phyloP scores from a whole-genome alignment of 2,113 vertebrate species.

The Chrysemys picta region DNA sequence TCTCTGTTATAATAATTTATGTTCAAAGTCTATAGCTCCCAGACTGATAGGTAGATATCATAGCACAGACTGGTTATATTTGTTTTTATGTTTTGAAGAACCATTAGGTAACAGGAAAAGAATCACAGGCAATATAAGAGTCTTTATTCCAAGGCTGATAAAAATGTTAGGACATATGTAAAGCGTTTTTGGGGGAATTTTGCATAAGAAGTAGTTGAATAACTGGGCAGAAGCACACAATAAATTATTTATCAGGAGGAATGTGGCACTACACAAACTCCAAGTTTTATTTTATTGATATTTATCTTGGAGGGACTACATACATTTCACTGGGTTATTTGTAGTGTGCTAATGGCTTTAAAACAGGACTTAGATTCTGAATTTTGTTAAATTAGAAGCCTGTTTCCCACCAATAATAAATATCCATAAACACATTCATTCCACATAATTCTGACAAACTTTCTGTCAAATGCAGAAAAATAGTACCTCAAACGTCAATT shows the following conservation, averaged over 20 bases:
- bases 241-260: neutral
- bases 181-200: too few relatives aligned
- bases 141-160: conserved; percentile 1
- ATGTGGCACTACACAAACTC: neutral
- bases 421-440: neutral
- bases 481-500: neutral
- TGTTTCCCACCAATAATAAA: neutral
- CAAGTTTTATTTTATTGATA: conserved; percentile 20
- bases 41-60: neutral
- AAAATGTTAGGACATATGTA: neutral
- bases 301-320: neutral
- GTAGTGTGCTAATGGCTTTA: neutral
- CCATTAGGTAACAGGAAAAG: neutral
- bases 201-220: neutral
- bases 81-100: conserved; percentile 40
- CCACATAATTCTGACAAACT: neutral
- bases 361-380: neutral
- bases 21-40: conserved; percentile 2
- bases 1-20: conserved; percentile 55
- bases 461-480: neutral
- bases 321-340: neutral
- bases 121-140: conserved; percentile 9
- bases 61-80: conserved; percentile 51
- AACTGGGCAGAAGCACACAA: neutral
- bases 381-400: neutral